Base-by-base conservation (phyloP, 2,797 vertebrate genomes). In the Thunnus albacares region DNA sequence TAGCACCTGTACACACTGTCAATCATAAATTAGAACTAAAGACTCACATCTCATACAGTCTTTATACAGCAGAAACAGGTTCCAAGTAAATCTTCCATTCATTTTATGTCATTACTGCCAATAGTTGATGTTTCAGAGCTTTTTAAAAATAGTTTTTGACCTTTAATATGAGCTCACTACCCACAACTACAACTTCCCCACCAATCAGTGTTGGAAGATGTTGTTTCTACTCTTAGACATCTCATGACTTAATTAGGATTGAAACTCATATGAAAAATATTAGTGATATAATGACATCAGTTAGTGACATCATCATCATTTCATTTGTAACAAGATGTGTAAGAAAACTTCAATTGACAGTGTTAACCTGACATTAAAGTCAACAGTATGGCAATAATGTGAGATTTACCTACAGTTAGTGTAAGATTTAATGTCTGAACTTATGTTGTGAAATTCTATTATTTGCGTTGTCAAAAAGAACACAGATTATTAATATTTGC, bases 1-100 rank as follows among this genome's bases (percentile, higher is more conserved):
- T 68, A 81, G 79, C 83, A 86, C 77, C 81, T 64, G 75, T 49
- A 60, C 60, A 72, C 43, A 51, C 8, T 24, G 22, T 58, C 18
- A 57, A 57, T 47, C 24, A 45, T 61, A 51, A 15, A 47, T 56
- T 26, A 61, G 49, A 17, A 35, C 53, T 22, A 62, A 18, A 59
- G 30, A 13, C 24, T 47, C 53, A 57, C 11, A 71, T 26, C 28
- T 38, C 41, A 43, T 43, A 43, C 12, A 75, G 55, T 17, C 33
- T 52, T 49, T 43, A 35, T 18, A 45, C 38, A 59, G 38, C 5
- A 28, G 33, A n/a, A 66, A 57, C 8, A 6, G 17, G 20, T 33
- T 58, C 55, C 2, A 14, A 49, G 53, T 35, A 12, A 4, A 79
- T 41, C 11, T 79, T 62, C 41, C 30, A 60, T 53, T 67, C 8